Evolutionary conservation across 92 coral and sea anemone genomes (phyloP), one percentile per base, ranked within the genome.

Genomic region (Siderastrea siderea): DNA sequence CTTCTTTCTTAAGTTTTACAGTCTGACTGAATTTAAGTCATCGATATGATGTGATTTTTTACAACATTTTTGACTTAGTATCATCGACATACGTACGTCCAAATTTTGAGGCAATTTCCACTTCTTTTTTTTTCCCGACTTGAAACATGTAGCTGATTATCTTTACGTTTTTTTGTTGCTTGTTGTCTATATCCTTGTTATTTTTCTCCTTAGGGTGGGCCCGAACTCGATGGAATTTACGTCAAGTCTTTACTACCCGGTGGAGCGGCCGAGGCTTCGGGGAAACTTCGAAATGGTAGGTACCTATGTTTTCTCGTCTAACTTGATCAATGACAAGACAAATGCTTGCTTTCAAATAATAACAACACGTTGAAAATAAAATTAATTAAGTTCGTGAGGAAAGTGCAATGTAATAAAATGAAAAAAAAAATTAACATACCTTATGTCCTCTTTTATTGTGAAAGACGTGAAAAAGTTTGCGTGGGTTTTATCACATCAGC

Each of bases 211-310:
- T 52, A 98, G 99, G 99, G 99, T 26, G 99, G 99, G 15, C 91
- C 94, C n/a, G 99, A 98, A 54, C 91, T 98, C 52, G 98, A 96
- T 60, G 99, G 99, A 9, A 96, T 98, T 71, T 98, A 87, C 77
- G 99, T 98, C 44, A 95, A 91, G 77, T 92, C 98, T 7, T 89
- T 98, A 44, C 92, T 98, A 16, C 99, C 99, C 11, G 99, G 98
- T 0, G 99, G 99, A 54, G 99, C 99, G 6, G 99, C 99, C 0
- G 99, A 98, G 60, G 98, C 98, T 3, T 92, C 97, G 51, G 98
- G 98, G n/a, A 92, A 90, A 86, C 92, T 98, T 51, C 85, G 78
- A 90, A 90, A 92, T 51, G 99, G 99, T 92, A 79, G 58, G 90
- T 43, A 75, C 11, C 12, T 71, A 6, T 53, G 52, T 68, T 60